Percentiles rank a stretch among this genome's conserved stretches.
phyloP scores from a whole-genome alignment of 2,113 vertebrate species.

The Elanoides forficatus region DNA sequence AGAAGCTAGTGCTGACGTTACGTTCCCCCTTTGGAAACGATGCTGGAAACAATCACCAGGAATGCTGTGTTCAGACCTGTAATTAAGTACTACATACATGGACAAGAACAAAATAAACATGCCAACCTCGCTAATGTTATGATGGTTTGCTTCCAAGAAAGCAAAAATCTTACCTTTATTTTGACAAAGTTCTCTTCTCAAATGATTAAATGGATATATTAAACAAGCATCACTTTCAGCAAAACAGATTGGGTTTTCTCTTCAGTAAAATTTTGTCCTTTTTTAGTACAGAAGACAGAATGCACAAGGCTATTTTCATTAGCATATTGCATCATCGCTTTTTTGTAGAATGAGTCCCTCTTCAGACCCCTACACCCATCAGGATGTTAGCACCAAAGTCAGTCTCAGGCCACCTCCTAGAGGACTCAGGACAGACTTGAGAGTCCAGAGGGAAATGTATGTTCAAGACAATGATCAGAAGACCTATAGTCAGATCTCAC shows the following conservation, averaged over 20 bases:
- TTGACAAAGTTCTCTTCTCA: background rate
- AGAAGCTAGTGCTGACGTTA: background rate
- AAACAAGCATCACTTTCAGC: background rate
- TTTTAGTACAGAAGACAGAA: background rate
- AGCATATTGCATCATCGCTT: background rate
- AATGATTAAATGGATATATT: background rate
- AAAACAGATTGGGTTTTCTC: background rate
- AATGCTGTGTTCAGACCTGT: background rate
- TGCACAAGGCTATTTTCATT: background rate
- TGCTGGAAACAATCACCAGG: background rate
- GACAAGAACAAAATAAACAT: background rate
- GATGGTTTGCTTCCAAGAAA: background rate
- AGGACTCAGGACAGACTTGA: background rate
- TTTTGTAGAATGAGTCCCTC: background rate
- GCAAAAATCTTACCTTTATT: background rate
- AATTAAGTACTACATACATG: background rate
- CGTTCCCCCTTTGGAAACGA: background rate
- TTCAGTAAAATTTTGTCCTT: background rate
- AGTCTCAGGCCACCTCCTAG: background rate
- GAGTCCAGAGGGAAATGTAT: background rate
- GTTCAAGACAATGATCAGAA: background rate
- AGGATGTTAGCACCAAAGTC: background rate
- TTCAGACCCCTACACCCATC: background rate
- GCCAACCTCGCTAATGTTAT: fast-evolving
- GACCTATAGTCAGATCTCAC: background rate